Base-by-base conservation (phyloP, 2,888 invertebrate genomes). In the Gandaritis pyraliata region DNA sequence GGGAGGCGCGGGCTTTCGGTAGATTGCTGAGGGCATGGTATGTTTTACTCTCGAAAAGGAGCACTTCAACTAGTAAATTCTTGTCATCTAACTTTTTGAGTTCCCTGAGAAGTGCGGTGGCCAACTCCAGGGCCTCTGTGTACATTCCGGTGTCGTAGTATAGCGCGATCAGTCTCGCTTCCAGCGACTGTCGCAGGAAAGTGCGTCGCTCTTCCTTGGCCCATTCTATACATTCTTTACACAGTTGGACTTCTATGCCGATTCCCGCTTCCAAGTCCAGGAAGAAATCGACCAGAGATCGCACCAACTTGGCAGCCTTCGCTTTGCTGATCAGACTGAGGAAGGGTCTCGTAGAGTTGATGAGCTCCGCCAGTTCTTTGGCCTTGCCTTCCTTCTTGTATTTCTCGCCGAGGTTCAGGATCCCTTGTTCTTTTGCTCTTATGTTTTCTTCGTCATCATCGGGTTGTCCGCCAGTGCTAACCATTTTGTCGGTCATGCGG, bases 141-240 rank as follows among this genome's bases (percentile, higher is more conserved):
- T 96, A 97, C 95, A 97, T 96, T 71, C 96, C 96, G 29, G 97
- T 98, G 84, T 98, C 98, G 87, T 96, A 98, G 88, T 98, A 99
- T 43, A 99, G 93, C 2, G 98, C 98, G 80, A 99, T 96, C 61
- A 99, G 93, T 74, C 99, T 94, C 13, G 99, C 97, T 86, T 99
- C 98, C 73, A 99, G 88, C 0, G 98, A 98, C 88, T 99, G 99
- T 74, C 99, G 94, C 66, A 99, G 92, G 88, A 99, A 99, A 16
- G 98, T 99, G 72, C 99, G 95, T 71, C 98, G 96, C 86, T 99
- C 99, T 81, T 98, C 97, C 85, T 98, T 98, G 33, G 99, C 98
- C 99, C 99, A 99, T 92, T 98, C 98, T 92, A 99, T 99, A 92
- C 99, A 99, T 92, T 99, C 99, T 92, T 97, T 97, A 87, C 97